phyloP scores from a whole-genome alignment of 2,113 vertebrate species.

The Vicugna pacos region DNA sequence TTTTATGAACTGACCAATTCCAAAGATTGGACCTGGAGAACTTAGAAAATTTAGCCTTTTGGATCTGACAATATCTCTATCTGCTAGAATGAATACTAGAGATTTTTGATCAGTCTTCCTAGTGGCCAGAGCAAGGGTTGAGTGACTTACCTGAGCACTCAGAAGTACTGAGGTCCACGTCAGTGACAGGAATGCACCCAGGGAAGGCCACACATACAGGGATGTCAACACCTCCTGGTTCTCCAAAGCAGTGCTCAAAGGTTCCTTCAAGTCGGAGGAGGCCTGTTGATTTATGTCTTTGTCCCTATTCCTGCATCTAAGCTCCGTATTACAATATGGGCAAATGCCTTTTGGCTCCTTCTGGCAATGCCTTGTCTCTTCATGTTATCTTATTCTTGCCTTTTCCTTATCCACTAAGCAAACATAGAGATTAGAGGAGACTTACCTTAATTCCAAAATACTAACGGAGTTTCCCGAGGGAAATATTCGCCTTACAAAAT shows the following conservation, averaged over 20 bases:
- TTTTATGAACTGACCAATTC: slow-evolving; percentile 45
- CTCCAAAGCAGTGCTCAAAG: slow-evolving; percentile 41
- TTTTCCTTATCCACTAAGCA: slow-evolving; percentile 45
- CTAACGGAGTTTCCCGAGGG: slow-evolving; percentile 94
- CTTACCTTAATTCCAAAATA: slow-evolving; percentile 97
- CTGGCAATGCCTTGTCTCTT: slow-evolving; percentile 50
- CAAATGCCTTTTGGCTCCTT: slow-evolving; percentile 38
- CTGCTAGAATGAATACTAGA: background rate
- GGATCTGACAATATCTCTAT: slow-evolving; percentile 32
- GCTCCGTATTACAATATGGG: background rate
- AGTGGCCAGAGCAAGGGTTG: background rate
- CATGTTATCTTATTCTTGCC: slow-evolving; percentile 5
- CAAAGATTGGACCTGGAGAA: slow-evolving; percentile 25
- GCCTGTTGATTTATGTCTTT: slow-evolving; percentile 1
- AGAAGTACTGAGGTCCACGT: slow-evolving; percentile 39
- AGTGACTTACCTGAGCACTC: slow-evolving; percentile 52
- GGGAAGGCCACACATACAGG: background rate
- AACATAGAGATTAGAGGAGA: slow-evolving; percentile 49
- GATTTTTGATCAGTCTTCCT: background rate
- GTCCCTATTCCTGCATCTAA: slow-evolving; percentile 36
- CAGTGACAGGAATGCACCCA: background rate
- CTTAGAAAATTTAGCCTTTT: slow-evolving; percentile 26
- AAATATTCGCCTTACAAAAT: slow-evolving; percentile 95
- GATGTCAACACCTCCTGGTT: slow-evolving; percentile 6
- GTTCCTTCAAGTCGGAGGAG: slow-evolving; percentile 34